Base-by-base conservation (phyloP, 2,888 invertebrate species). In the Andrena bicolor region DNA sequence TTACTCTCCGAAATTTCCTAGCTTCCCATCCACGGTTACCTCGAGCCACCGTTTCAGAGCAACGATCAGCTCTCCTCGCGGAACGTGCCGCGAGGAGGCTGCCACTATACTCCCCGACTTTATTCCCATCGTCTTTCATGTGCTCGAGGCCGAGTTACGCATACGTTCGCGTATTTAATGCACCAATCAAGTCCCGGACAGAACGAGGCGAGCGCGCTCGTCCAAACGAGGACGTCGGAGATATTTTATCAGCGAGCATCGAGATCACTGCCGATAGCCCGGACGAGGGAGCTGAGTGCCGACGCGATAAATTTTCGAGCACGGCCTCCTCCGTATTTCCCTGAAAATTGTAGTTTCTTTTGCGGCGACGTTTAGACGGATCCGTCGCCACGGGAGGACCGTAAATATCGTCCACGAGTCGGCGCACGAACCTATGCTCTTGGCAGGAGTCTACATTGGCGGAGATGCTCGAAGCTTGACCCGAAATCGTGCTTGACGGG, bases 201-300 rank as follows among this genome's bases (percentile, higher is more conserved):
- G 66, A 80, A 84, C 80, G 83, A 76, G 75, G 83, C 72, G 79
- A 83, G 64, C 32, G 28, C 20, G 16, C 32, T 41, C 64, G 79
- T 68, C 69, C 61, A 60, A 79, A 83, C 83, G 73, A 70, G 76
- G 80, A 49, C 72, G 68, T n/a, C 49, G 32, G 41, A 32, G 79
- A 84, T 84, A 83, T 76, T 84, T 84, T 84, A 80, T 83, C 80
- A 60, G 73, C 70, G 63, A 60, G 76, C 70, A 75, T 83, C 80
- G 80, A 84, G 84, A 84, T 84, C 84, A 76, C 53, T 63, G 13
- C 56, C 83, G 84, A 84, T 84, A 84, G 58, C 76, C 76, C 51
- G 2, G 20, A 65, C 58, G 72, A 72, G 32, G 13, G 56, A 35
- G 48, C 26, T 28, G 68, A 35, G 61, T 7, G 26, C 4, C 63